Percentiles rank a stretch among this genome's conserved stretches.
Evolutionary conservation across 2,888 invertebrate species (phyloP).

Genomic region (Mystacides longicornis): DNA sequence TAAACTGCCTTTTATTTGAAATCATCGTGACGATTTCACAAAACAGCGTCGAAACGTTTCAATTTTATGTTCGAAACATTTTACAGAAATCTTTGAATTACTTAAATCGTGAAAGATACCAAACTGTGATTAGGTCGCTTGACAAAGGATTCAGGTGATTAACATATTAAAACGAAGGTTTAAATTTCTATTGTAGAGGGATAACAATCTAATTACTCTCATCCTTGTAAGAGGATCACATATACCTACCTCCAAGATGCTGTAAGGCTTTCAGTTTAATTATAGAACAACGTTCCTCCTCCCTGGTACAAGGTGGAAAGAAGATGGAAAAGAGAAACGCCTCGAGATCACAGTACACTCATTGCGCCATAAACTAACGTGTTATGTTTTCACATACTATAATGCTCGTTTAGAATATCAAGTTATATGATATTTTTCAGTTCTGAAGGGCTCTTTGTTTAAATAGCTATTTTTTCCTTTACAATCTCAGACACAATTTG

Average conservation of each 20-base stretch:
- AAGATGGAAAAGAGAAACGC: no score
- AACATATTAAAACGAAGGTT: slow-evolving; percentile 2
- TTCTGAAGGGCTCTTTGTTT: no score
- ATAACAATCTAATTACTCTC: slow-evolving; percentile 15
- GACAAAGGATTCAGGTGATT: neutral
- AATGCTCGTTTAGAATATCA: no score
- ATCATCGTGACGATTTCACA: neutral
- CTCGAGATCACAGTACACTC: no score
- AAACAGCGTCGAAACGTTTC: neutral
- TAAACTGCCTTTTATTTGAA: neutral
- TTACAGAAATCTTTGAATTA: neutral
- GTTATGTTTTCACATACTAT: no score
- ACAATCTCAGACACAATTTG: neutral
- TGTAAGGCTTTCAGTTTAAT: neutral
- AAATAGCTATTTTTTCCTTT: no score
- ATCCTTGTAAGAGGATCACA: slow-evolving; percentile 21
- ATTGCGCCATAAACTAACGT: no score
- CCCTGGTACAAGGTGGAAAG: no score
- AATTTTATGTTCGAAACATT: neutral
- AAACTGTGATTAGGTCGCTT: neutral
- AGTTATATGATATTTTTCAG: no score
- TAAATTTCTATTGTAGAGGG: slow-evolving; percentile 8
- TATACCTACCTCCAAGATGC: slow-evolving; percentile 5
- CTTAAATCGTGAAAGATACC: neutral
- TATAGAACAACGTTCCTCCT: neutral